Evolutionary conservation across 37 sponge, comb jelly and placozoan genomes (phyloP).

Genomic region (Haliclona indistincta): DNA sequence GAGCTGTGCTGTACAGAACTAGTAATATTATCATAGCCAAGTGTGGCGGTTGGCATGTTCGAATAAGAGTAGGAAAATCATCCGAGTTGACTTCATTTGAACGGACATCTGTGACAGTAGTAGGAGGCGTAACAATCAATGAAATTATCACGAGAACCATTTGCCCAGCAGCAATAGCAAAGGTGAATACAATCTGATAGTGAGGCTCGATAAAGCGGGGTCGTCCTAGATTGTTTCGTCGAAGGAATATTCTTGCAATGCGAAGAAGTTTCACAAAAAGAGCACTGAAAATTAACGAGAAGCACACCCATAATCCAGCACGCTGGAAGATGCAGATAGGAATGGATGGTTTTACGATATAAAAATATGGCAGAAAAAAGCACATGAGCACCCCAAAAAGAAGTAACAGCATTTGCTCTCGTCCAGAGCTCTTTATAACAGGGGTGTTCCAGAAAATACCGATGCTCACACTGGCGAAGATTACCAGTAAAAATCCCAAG

Average conservation of each 20-base stretch:
- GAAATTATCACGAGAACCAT: conserved; percentile 38
- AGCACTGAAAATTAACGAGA: conserved; percentile 73
- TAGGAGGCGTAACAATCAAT: neutral
- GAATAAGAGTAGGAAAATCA: conserved; percentile 25
- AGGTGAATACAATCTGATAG: conserved; percentile 53
- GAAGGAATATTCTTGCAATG: conserved; percentile 71
- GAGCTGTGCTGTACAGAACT: conserved; percentile 36
- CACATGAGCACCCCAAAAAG: conserved; percentile 65
- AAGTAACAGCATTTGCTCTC: conserved; percentile 71
- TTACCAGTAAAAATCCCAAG: conserved; percentile 35
- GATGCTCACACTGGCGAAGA: conserved; percentile 18
- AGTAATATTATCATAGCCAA: conserved; percentile 21
- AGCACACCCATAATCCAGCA: conserved; percentile 55
- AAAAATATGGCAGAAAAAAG: conserved; percentile 48
- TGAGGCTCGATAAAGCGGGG: conserved; percentile 27
- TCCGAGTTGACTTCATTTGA: neutral
- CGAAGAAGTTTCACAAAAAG: conserved; percentile 80
- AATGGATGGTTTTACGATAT: conserved; percentile 32
- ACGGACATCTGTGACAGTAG: too few relatives aligned
- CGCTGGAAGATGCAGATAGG: conserved; percentile 61
- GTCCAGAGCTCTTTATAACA: conserved; percentile 76
- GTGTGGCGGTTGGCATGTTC: conserved; percentile 43
- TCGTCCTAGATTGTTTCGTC: neutral
- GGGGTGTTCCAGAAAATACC: conserved; percentile 57
- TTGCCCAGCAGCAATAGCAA: conserved; percentile 29